Evolutionary conservation across 2,113 vertebrate species (phyloP).

Genomic region (Gymnarchus niloticus): DNA sequence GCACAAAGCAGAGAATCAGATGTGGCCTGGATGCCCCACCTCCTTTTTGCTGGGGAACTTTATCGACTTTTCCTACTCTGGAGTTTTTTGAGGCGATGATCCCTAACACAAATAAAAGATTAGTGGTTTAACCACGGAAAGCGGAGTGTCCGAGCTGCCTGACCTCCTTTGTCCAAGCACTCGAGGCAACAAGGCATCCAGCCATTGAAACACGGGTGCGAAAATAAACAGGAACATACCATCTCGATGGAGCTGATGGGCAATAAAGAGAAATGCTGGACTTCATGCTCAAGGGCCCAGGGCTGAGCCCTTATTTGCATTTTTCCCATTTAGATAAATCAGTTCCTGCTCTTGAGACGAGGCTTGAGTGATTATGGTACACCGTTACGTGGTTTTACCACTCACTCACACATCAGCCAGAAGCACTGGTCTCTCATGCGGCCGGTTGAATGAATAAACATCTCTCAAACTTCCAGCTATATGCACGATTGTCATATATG

Average conservation of each 20-base stretch:
- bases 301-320: neutral
- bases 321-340: too few species aligned
- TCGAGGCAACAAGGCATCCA: neutral
- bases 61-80: conserved; percentile 5
- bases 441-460: neutral
- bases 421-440: too few species aligned
- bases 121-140: neutral
- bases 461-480: neutral
- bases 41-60: neutral
- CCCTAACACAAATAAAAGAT: conserved; percentile 9
- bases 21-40: neutral
- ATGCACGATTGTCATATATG: too few species aligned
- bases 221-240: neutral
- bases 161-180: neutral
- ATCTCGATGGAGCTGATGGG: neutral
- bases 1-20: neutral
- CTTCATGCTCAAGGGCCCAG: too few species aligned
- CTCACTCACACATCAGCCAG: too few species aligned
- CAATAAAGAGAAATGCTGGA: neutral
- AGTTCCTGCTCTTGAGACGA: too few species aligned
- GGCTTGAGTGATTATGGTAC: too few species aligned
- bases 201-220: neutral
- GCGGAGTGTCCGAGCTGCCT: neutral
- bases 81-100: neutral
- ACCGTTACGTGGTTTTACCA: too few species aligned